phyloP scores from a whole-genome alignment of 2,113 vertebrate genomes.

The Xiphophorus hellerii region DNA sequence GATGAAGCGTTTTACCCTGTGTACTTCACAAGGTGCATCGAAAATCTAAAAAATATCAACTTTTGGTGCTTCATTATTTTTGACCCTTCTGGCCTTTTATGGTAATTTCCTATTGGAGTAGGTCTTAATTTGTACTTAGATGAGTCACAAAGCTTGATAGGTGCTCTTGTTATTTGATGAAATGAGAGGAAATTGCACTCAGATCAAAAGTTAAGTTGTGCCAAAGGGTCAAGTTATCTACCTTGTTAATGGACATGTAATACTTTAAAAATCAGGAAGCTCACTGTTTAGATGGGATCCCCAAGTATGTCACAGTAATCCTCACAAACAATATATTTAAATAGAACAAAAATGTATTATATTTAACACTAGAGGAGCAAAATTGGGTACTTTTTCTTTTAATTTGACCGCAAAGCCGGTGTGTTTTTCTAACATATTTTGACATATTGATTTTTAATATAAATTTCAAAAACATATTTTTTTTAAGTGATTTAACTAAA shows the following conservation, averaged over 20 bases:
- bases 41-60: slow-evolving; percentile 26
- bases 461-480: too few species aligned
- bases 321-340: neutral
- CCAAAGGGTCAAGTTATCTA: slow-evolving; percentile 9
- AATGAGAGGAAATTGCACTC: slow-evolving; percentile 8
- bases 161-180: neutral
- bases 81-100: slow-evolving; percentile 1
- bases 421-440: neutral
- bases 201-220: neutral
- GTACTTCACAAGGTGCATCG: slow-evolving; percentile 20
- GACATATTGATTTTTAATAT: neutral
- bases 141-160: neutral
- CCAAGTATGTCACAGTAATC: slow-evolving; percentile 5
- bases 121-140: slow-evolving; percentile 34
- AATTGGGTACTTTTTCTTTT: slow-evolving; percentile 53
- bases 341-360: neutral
- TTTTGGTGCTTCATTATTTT: slow-evolving; percentile 21
- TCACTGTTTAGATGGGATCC: slow-evolving; percentile 14
- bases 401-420: slow-evolving; percentile 15
- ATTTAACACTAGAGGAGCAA: slow-evolving; percentile 4
- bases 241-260: slow-evolving; percentile 5
- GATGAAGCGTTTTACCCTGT: slow-evolving; percentile 42
- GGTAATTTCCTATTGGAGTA: slow-evolving; percentile 35
- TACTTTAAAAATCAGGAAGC: slow-evolving; percentile 15
- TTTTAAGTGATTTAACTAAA: too few species aligned